A percentile compares a stretch with the other conserved stretches of the same genome.
These are phyloP conservation scores for Eristalis tenax DNA, from an alignment of 2,888 invertebrate genomes.

Conservation along the genomic window DNA sequence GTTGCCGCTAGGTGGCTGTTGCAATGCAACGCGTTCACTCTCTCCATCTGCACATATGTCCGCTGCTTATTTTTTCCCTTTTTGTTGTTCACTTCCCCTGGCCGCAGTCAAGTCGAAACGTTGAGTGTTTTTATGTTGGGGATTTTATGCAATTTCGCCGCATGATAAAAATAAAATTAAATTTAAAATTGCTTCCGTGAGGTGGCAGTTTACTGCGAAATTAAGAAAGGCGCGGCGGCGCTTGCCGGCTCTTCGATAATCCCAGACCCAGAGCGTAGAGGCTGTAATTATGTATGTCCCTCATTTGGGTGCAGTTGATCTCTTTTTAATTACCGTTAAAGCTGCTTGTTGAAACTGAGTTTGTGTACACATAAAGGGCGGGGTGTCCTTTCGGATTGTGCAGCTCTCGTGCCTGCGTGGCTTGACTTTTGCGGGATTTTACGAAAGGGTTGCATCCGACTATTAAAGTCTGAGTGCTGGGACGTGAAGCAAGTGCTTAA, in stretches of 20 bases:
- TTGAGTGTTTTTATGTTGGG: slow-evolving; percentile 20
- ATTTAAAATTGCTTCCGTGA: slow-evolving; percentile 41
- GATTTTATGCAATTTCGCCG: slow-evolving; percentile 27
- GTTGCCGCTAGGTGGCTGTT: slow-evolving; percentile 49
- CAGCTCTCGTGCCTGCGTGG: neutral
- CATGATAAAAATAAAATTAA: slow-evolving; percentile 45
- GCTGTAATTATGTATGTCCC: slow-evolving; percentile 8
- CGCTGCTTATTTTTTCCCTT: neutral
- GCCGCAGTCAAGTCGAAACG: slow-evolving; percentile 1
- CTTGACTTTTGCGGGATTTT: neutral
- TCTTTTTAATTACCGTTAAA: slow-evolving; percentile 12
- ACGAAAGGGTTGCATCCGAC: neutral
- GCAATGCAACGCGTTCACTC: slow-evolving; percentile 21
- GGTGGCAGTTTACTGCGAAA: slow-evolving; percentile 25
- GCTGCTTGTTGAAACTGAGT: slow-evolving; percentile 2
- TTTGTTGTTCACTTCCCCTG: neutral
- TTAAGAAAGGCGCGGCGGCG: slow-evolving; percentile 14
- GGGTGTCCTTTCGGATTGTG: neutral
- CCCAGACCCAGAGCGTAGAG: neutral
- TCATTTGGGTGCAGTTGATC: slow-evolving; percentile 30
- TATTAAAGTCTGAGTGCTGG: neutral
- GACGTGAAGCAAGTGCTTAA: neutral
- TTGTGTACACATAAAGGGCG: neutral
- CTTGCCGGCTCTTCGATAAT: slow-evolving; percentile 14
- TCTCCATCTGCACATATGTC: slow-evolving; percentile 9